Conservation (phyloP, 92 coral and sea anemone species). For the Porites lobata region DNA sequence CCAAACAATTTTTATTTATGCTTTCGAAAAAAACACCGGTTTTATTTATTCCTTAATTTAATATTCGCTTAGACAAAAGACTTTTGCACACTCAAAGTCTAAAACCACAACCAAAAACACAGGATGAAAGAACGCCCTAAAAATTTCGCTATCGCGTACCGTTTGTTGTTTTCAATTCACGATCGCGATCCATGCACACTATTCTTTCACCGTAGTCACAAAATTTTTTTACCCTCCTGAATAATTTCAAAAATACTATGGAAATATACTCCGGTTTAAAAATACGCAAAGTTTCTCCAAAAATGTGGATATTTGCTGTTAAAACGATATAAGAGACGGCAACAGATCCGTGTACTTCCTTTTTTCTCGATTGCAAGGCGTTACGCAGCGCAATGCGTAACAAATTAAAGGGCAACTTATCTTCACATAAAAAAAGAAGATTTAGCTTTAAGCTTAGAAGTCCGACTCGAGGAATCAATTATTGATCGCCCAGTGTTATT, state of each 20-base stretch:
- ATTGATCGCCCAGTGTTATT: constrained; percentile 62
- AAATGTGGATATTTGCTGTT: neutral
- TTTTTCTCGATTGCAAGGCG: neutral
- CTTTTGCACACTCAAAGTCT: neutral
- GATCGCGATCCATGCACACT: neutral
- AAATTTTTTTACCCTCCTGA: constrained; percentile 18
- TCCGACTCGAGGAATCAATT: constrained; percentile 56
- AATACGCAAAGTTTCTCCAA: constrained; percentile 3
- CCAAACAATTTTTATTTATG: constrained; percentile 25
- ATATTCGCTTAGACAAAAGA: constrained; percentile 38
- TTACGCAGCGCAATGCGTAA: no score
- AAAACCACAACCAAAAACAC: constrained; percentile 13
- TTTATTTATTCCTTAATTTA: constrained; percentile 45
- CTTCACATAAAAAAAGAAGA: neutral
- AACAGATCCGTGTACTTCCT: constrained; percentile 11
- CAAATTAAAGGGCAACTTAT: neutral
- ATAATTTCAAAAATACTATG: constrained; percentile 14
- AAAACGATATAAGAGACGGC: neutral
- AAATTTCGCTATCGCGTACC: neutral
- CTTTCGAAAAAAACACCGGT: constrained; percentile 25
- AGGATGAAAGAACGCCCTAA: neutral
- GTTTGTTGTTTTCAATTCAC: neutral
- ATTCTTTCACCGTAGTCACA: constrained; percentile 21
- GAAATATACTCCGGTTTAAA: constrained; percentile 24
- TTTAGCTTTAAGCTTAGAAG: constrained; percentile 45